These are phyloP conservation scores for Acleris cristana DNA, from an alignment of 2,888 invertebrate species.

Conservation along the genomic window DNA sequence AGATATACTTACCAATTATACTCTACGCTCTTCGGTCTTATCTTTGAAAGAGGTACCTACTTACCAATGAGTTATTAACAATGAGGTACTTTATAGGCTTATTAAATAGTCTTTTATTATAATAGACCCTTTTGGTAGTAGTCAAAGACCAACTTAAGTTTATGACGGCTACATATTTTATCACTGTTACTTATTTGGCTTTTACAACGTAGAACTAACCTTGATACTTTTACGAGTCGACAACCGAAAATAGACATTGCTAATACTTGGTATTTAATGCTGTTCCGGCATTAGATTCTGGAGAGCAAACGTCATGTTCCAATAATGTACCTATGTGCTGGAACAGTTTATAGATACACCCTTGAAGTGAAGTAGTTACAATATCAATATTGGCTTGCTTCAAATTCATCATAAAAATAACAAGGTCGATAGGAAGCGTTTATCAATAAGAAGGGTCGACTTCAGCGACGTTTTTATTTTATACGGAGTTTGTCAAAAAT, in stretches of 20 bases:
- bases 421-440: too few species aligned
- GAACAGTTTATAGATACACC: too few species aligned
- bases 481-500: too few species aligned
- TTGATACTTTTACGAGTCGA: slow-evolving; percentile 24
- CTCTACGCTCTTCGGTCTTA: not conserved
- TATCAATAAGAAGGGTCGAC: too few species aligned
- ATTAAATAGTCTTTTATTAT: not conserved
- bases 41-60: not conserved
- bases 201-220: slow-evolving; percentile 15
- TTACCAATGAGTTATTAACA: not conserved
- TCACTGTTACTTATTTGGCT: slow-evolving; percentile 22
- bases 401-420: not conserved
- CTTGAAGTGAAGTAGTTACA: not conserved
- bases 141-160: slow-evolving; percentile 15
- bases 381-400: slow-evolving; percentile 7
- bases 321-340: not conserved
- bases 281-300: slow-evolving; percentile 24
- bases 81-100: not conserved
- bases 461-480: too few species aligned
- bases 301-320: slow-evolving; percentile 15
- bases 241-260: slow-evolving; percentile 28
- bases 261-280: slow-evolving; percentile 22
- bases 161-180: slow-evolving; percentile 14
- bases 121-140: slow-evolving; percentile 12
- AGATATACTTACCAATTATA: too few species aligned